Base-by-base conservation (phyloP, 2,888 invertebrate genomes). In the Drosophila macrospina region DNA sequence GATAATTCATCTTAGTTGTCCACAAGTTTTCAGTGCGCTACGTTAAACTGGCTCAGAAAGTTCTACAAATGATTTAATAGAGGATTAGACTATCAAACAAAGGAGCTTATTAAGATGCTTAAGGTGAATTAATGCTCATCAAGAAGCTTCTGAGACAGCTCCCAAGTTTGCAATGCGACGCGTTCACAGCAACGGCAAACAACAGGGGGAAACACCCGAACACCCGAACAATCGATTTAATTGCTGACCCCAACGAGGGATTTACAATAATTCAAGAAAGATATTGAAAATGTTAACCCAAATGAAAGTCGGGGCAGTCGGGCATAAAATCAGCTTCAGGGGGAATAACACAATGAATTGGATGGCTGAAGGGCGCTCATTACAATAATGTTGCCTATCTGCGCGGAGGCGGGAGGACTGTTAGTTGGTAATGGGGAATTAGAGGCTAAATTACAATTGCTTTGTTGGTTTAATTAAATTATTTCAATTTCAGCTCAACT, bases 391-490 rank as follows among this genome's bases (percentile, higher is more conserved):
- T 50, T 24, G 11, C 11, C 11, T 28, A 28, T 28, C 8, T 26
- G 7, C 26, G 7, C 26, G 26, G 26, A 26, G 26, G 20, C n/a
- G 8, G n/a, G 4, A 4, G 37, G 26, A 28, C 37, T 36, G 15
- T 51, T 13, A 26, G 11, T 28, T 41, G n/a, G 41, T 10, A 20
- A 20, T 28, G 30, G 20, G 30, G 4, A 51, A 20, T 30, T 39
- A 28, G 13, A 6, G n/a, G n/a, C n/a, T n/a, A 45, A 45, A 47
- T 47, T 8, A 16, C 52, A 54, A 32, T 32, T 30, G 52, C 10
- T 54, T 52, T 52, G 52, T 39, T 52, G 28, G 11, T 52, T 52
- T 30, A 41, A 54, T 20, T 54, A 54, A 54, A 41, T 54, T 54
- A 41, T 41, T 47, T 32, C 10, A 47, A 47, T 47, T 47, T 11